Evolutionary conservation across 2,888 invertebrate genomes (phyloP).

Genomic region (Ormyrus thymus): DNA sequence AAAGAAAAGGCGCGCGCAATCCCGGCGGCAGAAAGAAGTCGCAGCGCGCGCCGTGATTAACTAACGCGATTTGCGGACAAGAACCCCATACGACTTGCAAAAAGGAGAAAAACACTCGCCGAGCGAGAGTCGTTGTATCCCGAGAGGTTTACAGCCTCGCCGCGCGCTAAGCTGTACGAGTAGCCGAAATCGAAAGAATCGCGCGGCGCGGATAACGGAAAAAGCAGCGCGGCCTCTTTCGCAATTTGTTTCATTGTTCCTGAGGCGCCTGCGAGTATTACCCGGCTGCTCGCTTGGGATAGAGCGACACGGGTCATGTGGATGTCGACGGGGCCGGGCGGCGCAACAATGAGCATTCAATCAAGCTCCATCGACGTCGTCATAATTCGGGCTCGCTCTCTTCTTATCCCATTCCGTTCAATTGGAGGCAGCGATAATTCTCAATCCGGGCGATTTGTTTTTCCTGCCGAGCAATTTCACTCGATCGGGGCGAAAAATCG

Average conservation of each 20-base stretch:
- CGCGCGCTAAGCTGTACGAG: background rate
- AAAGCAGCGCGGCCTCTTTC: slow-evolving; percentile 22
- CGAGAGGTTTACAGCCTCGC: slow-evolving; percentile 4
- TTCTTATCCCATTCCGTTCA: slow-evolving; percentile 47
- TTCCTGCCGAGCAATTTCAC: slow-evolving; percentile 49
- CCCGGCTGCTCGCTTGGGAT: background rate
- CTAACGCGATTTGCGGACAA: slow-evolving; percentile 37
- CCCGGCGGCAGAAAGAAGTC: background rate
- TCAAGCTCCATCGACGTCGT: slow-evolving; percentile 50
- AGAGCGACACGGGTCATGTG: slow-evolving; percentile 33
- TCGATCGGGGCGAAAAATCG: background rate
- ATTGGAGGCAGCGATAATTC: slow-evolving; percentile 50
- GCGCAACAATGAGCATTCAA: slow-evolving; percentile 52
- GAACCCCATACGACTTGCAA: too few species aligned
- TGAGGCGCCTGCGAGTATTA: background rate
- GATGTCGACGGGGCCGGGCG: slow-evolving; percentile 39
- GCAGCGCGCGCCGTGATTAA: slow-evolving; percentile 27
- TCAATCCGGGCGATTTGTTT: slow-evolving; percentile 6
- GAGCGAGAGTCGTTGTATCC: slow-evolving; percentile 45
- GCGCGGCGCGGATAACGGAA: background rate
- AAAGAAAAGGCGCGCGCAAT: slow-evolving; percentile 20
- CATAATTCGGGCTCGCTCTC: slow-evolving; percentile 32
- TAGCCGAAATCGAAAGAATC: slow-evolving; percentile 13
- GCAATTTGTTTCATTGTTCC: slow-evolving; percentile 48
- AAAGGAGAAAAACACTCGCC: slow-evolving; percentile 4